These are phyloP conservation scores for Psix sp. DNA, from an alignment of 1,140 invertebrate species.

Conservation along the genomic window DNA sequence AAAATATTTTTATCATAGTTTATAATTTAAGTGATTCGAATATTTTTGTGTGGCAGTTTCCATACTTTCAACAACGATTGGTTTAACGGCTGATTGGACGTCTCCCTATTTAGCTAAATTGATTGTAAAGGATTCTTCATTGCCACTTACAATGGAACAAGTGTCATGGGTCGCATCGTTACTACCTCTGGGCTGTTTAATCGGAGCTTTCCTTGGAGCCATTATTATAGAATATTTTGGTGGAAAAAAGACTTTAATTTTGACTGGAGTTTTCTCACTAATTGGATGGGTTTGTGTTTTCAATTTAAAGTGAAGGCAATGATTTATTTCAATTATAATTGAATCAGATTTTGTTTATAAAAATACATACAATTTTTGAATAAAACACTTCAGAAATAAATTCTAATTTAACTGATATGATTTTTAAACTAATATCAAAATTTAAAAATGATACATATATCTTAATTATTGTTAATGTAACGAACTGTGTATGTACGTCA, in stretches of 20 bases:
- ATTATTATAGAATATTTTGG: constrained; percentile 77
- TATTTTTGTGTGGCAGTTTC: constrained; percentile 68
- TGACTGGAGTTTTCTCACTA: constrained; percentile 80
- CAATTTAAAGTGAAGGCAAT: too few species aligned
- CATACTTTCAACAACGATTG: constrained; percentile 64
- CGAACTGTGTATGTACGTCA: too few species aligned
- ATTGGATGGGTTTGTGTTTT: constrained; percentile 81
- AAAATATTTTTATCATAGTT: too few species aligned
- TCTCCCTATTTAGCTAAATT: constrained; percentile 79
- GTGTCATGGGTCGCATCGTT: constrained; percentile 82
- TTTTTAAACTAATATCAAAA: too few species aligned
- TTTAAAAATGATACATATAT: too few species aligned
- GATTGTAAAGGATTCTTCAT: constrained; percentile 70
- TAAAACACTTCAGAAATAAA: too few species aligned
- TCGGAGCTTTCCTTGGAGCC: constrained; percentile 69
- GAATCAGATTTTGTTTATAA: too few species aligned
- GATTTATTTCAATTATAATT: too few species aligned
- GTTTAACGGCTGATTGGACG: constrained; percentile 76
- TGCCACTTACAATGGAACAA: constrained; percentile 78
- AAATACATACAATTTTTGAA: too few species aligned
- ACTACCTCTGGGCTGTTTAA: constrained; percentile 74
- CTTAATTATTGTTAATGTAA: too few species aligned
- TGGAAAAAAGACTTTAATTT: constrained; percentile 81
- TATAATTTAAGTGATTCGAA: too few species aligned
- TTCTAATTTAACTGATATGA: too few species aligned